Percentiles rank a stretch among this genome's conserved stretches.
phyloP scores from a whole-genome alignment of 2,797 vertebrate species.

The Myiotriccus ornatus region DNA sequence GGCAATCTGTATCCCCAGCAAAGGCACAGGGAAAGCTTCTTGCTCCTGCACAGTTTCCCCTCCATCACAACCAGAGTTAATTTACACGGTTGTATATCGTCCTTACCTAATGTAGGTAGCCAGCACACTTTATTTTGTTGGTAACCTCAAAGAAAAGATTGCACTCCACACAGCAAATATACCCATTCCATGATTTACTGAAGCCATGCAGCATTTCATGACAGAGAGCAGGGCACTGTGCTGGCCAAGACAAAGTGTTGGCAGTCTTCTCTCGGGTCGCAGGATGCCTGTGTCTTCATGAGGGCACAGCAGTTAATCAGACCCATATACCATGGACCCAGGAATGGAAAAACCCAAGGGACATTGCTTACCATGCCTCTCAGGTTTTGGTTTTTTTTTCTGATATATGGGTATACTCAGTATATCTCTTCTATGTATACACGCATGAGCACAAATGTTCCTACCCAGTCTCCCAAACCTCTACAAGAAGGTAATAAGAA shows the following conservation, averaged over 20 bases:
- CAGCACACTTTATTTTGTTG: not conserved
- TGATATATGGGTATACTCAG: fast-evolving
- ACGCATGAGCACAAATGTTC: not conserved
- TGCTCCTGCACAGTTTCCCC: not conserved
- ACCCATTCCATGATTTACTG: not conserved
- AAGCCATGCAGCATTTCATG: not conserved
- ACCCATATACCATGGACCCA: not conserved
- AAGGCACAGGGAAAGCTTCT: not conserved
- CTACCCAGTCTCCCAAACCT: not conserved
- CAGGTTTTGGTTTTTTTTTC: not conserved
- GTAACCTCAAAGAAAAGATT: not conserved
- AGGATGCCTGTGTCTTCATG: not conserved
- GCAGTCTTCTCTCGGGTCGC: not conserved
- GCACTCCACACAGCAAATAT: not conserved
- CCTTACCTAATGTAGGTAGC: not conserved
- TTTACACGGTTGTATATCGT: not conserved
- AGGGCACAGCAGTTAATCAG: not conserved
- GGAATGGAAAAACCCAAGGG: not conserved
- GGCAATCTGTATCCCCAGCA: not conserved
- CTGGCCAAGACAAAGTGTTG: not conserved
- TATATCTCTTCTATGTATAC: not conserved
- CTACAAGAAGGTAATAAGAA: not conserved
- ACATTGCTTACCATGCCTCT: not conserved
- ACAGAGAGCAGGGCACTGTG: not conserved
- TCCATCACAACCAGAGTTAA: not conserved